Percentiles rank a stretch among this genome's conserved stretches.
These are phyloP conservation scores for Pseudanteris insignis DNA, from an alignment of 2,888 invertebrate species.

Conservation along the genomic window DNA sequence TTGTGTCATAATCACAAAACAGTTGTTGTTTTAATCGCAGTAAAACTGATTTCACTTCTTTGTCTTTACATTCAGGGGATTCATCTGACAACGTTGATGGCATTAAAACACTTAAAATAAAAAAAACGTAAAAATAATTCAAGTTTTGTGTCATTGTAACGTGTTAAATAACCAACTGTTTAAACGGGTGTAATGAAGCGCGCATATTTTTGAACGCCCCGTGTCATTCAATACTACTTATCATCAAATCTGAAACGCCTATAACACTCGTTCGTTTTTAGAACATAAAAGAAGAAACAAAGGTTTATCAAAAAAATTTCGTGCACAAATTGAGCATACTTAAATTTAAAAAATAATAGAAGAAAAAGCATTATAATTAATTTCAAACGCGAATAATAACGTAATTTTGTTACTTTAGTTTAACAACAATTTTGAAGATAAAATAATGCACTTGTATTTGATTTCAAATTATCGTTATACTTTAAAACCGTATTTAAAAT, in stretches of 20 bases:
- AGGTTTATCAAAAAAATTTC: too few species aligned
- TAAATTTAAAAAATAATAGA: too few species aligned
- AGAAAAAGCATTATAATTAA: too few species aligned
- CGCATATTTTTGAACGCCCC: conserved; percentile 7
- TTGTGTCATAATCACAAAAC: conserved; percentile 70
- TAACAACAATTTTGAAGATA: too few species aligned
- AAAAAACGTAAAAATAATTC: neutral
- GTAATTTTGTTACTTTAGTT: too few species aligned
- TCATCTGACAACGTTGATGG: conserved; percentile 1
- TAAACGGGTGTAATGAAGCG: neutral
- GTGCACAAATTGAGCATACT: too few species aligned
- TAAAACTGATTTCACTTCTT: conserved; percentile 44
- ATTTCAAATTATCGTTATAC: too few species aligned
- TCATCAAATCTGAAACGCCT: neutral
- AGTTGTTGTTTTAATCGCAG: conserved; percentile 68
- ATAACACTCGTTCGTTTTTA: too few species aligned
- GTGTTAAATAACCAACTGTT: neutral
- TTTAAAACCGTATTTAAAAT: too few species aligned
- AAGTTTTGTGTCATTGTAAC: conserved; percentile 1
- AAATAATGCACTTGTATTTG: too few species aligned
- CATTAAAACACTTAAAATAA: neutral
- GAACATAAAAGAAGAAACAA: too few species aligned
- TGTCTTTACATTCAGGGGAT: conserved; percentile 48
- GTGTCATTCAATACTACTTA: conserved; percentile 4
- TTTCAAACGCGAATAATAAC: too few species aligned